These are phyloP conservation scores for Lagocephalus sceleratus DNA, from an alignment of 2,797 vertebrate species.

Conservation along the genomic window DNA sequence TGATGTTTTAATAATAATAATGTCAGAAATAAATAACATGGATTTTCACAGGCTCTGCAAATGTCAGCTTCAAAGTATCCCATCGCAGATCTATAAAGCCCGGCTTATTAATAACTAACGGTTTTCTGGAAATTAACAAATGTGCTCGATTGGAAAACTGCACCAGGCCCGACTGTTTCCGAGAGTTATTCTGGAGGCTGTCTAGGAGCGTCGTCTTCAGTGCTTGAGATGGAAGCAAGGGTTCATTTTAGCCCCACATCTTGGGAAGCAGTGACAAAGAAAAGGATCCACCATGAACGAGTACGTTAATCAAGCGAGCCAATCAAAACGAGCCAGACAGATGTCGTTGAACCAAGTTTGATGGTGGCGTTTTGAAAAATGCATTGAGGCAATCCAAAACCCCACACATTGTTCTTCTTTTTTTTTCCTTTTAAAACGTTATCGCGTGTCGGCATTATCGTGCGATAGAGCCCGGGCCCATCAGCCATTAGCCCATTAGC, in stretches of 20 bases:
- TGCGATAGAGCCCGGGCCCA: constrained; percentile 54
- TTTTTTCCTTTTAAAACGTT: constrained; percentile 40
- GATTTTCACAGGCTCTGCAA: too few species aligned
- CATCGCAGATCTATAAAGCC: too few species aligned
- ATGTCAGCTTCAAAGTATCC: too few species aligned
- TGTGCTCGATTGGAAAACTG: neutral
- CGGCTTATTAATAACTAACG: too few species aligned
- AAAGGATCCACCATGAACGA: constrained; percentile 31
- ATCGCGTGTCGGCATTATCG: constrained; percentile 48
- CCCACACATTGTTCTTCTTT: neutral
- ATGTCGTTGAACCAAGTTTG: constrained; percentile 59
- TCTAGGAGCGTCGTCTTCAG: constrained; percentile 2
- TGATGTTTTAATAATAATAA: too few species aligned
- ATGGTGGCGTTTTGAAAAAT: constrained; percentile 41
- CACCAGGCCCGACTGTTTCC: neutral
- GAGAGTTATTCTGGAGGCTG: neutral
- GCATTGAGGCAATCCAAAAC: neutral
- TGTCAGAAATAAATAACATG: too few species aligned
- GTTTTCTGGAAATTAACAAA: neutral
- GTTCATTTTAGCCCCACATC: constrained; percentile 9
- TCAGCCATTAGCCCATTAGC: constrained; percentile 79
- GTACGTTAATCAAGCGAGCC: constrained; percentile 41
- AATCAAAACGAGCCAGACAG: constrained; percentile 54
- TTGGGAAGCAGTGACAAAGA: constrained; percentile 26
- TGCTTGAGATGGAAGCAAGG: neutral